These are phyloP conservation scores for Nibea coibor DNA, from an alignment of 2,113 vertebrate genomes.

Conservation along the genomic window DNA sequence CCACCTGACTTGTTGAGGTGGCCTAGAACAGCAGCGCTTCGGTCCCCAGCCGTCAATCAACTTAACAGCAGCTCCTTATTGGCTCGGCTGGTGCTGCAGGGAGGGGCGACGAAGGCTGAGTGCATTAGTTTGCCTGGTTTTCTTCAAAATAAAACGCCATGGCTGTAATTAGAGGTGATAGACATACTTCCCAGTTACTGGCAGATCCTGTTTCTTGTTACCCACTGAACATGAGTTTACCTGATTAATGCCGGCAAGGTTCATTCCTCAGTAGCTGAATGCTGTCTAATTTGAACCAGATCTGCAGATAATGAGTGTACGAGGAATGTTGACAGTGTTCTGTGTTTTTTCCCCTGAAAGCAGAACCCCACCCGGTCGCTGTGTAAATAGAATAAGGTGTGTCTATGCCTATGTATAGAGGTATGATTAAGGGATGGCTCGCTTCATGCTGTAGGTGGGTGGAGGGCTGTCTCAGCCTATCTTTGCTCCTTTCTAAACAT, in stretches of 20 bases:
- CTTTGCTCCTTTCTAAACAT: conserved; percentile 50
- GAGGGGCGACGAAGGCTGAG: conserved; percentile 16
- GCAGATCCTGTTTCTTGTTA: conserved; percentile 14
- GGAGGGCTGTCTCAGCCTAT: conserved; percentile 36
- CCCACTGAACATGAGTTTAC: conserved; percentile 22
- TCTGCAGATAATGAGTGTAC: neutral
- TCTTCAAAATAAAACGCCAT: conserved; percentile 26
- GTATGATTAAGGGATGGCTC: conserved; percentile 14
- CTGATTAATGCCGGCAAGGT: conserved; percentile 8
- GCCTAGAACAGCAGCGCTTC: conserved; percentile 3
- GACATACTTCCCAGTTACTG: conserved; percentile 13
- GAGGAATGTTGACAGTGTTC: conserved; percentile 22
- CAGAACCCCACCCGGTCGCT: neutral
- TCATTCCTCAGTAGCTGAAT: conserved; percentile 5
- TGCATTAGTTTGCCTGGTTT: conserved; percentile 21
- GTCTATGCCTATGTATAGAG: neutral
- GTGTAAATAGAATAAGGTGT: conserved; percentile 2
- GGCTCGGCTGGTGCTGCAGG: conserved; percentile 54
- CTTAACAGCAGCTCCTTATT: neutral
- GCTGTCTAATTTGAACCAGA: conserved; percentile 16
- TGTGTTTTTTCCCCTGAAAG: neutral
- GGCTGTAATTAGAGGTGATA: neutral
- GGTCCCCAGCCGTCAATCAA: conserved; percentile 45
- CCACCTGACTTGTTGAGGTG: neutral
- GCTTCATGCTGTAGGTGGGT: conserved; percentile 34